phyloP scores from a whole-genome alignment of 2,797 vertebrate genomes.

The Rhincodon typus region DNA sequence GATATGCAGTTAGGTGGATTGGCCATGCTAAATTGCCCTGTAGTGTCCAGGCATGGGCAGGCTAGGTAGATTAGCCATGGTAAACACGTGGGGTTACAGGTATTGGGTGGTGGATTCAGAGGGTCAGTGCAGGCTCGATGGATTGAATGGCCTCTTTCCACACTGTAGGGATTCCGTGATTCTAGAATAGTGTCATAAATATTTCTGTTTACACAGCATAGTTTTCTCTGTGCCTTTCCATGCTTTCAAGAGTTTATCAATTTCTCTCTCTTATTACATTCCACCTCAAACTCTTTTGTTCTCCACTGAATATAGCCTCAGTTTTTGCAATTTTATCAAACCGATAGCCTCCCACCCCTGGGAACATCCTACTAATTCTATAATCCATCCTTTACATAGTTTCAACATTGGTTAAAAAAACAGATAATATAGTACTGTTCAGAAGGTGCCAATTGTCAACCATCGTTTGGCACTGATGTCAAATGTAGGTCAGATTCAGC shows the following conservation, averaged over 20 bases:
- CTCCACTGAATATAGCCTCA: neutral
- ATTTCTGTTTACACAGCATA: neutral
- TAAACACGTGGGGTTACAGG: no score
- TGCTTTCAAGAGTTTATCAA: neutral
- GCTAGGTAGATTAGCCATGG: no score
- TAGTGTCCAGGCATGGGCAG: no score
- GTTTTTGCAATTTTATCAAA: neutral
- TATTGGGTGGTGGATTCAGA: no score
- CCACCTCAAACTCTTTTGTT: neutral
- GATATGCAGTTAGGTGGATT: no score
- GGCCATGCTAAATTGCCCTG: no score
- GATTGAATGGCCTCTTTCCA: no score
- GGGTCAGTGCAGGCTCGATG: no score
- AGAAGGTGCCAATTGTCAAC: neutral
- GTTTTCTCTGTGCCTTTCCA: neutral
- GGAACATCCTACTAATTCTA: neutral
- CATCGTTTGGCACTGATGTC: neutral
- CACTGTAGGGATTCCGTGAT: no score
- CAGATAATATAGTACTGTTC: neutral
- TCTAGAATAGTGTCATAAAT: neutral
- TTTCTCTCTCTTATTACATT: neutral
- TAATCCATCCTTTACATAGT: neutral
- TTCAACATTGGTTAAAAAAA: neutral
- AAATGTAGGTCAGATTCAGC: no score
- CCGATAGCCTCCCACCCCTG: neutral